These are phyloP conservation scores for Gortyna flavago DNA, from an alignment of 2,888 invertebrate genomes.

Conservation along the genomic window DNA sequence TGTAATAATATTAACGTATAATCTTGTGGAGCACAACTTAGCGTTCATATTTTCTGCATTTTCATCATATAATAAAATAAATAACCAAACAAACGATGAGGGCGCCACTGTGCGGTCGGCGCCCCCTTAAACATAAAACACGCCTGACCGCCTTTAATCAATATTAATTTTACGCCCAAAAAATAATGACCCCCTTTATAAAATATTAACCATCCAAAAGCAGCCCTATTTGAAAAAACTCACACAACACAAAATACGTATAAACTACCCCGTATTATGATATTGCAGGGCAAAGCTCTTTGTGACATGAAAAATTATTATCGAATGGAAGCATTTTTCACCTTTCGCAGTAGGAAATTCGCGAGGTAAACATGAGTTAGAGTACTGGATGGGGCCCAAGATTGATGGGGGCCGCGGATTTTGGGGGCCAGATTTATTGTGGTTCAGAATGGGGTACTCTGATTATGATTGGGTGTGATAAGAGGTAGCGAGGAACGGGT, in stretches of 20 bases:
- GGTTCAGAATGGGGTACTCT: conserved; percentile 33
- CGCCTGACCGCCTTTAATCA: not conserved
- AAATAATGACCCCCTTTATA: not conserved
- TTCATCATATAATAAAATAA: too few relatives aligned
- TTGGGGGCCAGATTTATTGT: conserved; percentile 55
- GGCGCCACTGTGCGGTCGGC: too few relatives aligned
- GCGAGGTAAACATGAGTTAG: conserved; percentile 58
- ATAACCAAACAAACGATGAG: too few relatives aligned
- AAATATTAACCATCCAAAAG: not conserved
- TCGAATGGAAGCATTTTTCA: conserved; percentile 73
- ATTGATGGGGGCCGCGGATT: conserved; percentile 53
- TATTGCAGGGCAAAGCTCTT: conserved; percentile 60
- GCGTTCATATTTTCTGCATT: too few relatives aligned
- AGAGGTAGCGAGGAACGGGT: conserved; percentile 34
- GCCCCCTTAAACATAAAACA: not conserved
- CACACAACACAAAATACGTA: conserved; percentile 35
- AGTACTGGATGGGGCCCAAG: conserved; percentile 59
- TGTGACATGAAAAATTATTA: conserved; percentile 73
- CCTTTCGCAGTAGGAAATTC: conserved; percentile 68
- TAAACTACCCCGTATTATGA: conserved; percentile 60
- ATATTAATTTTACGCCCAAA: not conserved
- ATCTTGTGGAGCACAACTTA: too few relatives aligned
- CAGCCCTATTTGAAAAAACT: conserved; percentile 23
- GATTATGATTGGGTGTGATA: conserved; percentile 57
- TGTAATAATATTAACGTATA: too few relatives aligned